phyloP scores from a whole-genome alignment of 2,888 invertebrate species.

The Onchidella celtica region DNA sequence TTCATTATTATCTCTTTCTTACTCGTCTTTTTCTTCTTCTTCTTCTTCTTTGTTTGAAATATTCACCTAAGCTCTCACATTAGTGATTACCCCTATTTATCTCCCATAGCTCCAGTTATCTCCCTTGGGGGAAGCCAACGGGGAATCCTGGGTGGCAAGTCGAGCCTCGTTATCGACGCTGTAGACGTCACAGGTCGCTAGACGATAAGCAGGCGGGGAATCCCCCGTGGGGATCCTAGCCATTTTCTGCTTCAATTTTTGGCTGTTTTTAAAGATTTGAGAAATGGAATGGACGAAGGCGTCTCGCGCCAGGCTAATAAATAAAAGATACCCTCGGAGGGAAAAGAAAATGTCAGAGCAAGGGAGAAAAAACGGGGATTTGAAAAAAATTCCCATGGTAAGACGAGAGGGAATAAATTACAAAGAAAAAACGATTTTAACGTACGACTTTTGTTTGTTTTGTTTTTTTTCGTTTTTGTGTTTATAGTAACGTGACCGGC shows the following conservation, averaged over 20 bases:
- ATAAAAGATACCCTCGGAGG: slow-evolving; percentile 30
- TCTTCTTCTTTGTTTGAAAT: not conserved
- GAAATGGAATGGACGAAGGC: slow-evolving; percentile 15
- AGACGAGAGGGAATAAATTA: no score
- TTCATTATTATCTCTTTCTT: not conserved
- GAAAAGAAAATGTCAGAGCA: not conserved
- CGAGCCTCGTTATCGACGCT: slow-evolving; percentile 42
- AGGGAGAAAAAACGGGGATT: not conserved
- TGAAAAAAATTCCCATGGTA: not conserved
- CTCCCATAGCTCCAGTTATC: slow-evolving; percentile 42
- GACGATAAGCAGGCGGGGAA: slow-evolving; percentile 40
- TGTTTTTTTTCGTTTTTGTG: no score
- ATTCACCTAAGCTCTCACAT: not conserved
- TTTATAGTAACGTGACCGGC: no score
- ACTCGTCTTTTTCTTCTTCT: not conserved
- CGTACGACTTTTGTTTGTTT: not conserved
- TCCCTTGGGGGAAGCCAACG: slow-evolving; percentile 18
- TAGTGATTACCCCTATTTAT: slow-evolving; percentile 30
- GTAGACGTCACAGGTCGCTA: slow-evolving; percentile 39
- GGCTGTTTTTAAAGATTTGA: slow-evolving; percentile 38
- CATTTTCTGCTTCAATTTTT: slow-evolving; percentile 28
- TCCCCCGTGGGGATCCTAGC: slow-evolving; percentile 16
- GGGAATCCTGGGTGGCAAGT: slow-evolving; percentile 40
- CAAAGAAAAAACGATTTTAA: not conserved
- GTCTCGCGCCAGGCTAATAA: slow-evolving; percentile 31